Evolutionary conservation across 2,888 invertebrate genomes (phyloP).

Genomic region (Xanthorhoe spadicearia): DNA sequence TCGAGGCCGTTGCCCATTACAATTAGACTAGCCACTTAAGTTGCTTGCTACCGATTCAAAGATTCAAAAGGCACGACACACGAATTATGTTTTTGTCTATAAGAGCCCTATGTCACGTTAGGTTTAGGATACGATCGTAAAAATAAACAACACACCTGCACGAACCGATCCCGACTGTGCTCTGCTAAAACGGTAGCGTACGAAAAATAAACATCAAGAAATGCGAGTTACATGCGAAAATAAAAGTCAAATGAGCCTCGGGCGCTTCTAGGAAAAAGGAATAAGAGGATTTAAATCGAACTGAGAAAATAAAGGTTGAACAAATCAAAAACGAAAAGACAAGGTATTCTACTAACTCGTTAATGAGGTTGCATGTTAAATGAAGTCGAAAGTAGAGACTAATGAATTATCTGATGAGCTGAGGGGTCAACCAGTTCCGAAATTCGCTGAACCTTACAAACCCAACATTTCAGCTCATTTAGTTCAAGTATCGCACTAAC

Average conservation of each 20-base stretch:
- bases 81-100: constrained; percentile 37
- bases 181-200: constrained; percentile 71
- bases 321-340: constrained; percentile 50
- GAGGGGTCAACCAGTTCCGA: constrained; percentile 43
- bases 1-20: constrained; percentile 61
- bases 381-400: constrained; percentile 41
- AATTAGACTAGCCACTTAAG: constrained; percentile 64
- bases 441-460: constrained; percentile 53
- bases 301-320: constrained; percentile 51
- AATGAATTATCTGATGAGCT: constrained; percentile 60
- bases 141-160: constrained; percentile 62
- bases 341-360: constrained; percentile 47
- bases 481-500: constrained; percentile 38
- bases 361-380: constrained; percentile 64
- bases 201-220: constrained; percentile 62
- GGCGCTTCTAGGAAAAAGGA: constrained; percentile 51
- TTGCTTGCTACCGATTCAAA: constrained; percentile 64
- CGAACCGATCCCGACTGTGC: constrained; percentile 68
- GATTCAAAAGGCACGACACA: constrained; percentile 37
- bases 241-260: constrained; percentile 60
- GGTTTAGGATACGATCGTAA: constrained; percentile 45
- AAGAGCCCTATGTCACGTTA: constrained; percentile 37
- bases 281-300: constrained; percentile 52
- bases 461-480: constrained; percentile 47
- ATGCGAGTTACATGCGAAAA: constrained; percentile 59